Evolutionary conservation across 2,888 invertebrate genomes (phyloP).

Genomic region (Thalpophila matura): DNA sequence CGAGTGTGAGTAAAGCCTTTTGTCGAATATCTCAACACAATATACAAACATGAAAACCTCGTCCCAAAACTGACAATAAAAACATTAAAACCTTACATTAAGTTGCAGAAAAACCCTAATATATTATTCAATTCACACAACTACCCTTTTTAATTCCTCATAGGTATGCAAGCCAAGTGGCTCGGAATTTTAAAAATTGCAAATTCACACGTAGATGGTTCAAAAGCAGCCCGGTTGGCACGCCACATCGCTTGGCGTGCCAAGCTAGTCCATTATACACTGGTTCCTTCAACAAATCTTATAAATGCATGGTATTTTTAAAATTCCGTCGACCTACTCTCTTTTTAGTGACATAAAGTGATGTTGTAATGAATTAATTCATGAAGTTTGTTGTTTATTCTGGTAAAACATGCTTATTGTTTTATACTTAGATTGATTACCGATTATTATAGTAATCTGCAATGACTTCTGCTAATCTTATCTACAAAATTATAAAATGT

Average conservation of each 20-base stretch:
- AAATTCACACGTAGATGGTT: slow-evolving; percentile 52
- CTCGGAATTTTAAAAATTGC: slow-evolving; percentile 41
- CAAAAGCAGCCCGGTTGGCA: slow-evolving; percentile 50
- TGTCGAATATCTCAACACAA: no score
- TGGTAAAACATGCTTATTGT: background rate
- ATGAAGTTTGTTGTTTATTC: slow-evolving; percentile 13
- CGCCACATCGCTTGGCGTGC: slow-evolving; percentile 40
- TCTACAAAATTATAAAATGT: no score
- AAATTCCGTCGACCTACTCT: slow-evolving; percentile 46
- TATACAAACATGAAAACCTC: background rate
- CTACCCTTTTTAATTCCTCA: slow-evolving; percentile 6
- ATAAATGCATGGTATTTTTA: slow-evolving; percentile 44
- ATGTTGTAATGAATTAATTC: slow-evolving; percentile 46
- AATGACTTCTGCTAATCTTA: no score
- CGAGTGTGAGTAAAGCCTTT: no score
- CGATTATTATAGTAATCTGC: no score
- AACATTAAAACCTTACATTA: no score
- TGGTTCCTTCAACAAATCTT: slow-evolving; percentile 52
- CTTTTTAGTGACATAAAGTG: slow-evolving; percentile 28
- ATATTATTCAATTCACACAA: slow-evolving; percentile 7
- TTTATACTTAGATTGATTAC: no score
- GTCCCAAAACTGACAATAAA: background rate
- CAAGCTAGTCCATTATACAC: slow-evolving; percentile 51
- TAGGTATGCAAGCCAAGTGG: slow-evolving; percentile 28
- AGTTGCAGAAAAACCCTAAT: background rate